These are phyloP conservation scores for Picathartes gymnocephalus DNA, from an alignment of 2,113 vertebrate genomes.

Conservation along the genomic window DNA sequence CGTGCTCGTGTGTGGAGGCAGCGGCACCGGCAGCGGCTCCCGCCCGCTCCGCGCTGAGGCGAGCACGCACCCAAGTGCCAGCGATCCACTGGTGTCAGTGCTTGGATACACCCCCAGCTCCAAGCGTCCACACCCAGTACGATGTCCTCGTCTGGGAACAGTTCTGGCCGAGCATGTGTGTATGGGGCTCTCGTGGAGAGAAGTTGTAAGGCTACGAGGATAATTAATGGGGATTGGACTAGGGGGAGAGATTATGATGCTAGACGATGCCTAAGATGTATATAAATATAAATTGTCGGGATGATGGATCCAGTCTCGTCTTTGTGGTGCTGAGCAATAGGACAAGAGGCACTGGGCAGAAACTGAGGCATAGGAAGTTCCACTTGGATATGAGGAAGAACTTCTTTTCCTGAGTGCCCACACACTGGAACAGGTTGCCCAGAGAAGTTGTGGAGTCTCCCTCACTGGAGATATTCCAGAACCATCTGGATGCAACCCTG, in stretches of 20 bases:
- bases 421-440: not conserved
- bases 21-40: fast-evolving
- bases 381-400: too few relatives aligned
- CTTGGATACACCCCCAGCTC: not conserved
- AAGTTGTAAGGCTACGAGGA: not conserved
- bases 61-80: fast-evolving
- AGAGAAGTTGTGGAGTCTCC: not conserved
- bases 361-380: not conserved
- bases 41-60: not conserved
- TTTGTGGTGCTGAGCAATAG: not conserved
- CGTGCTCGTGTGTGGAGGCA: fast-evolving
- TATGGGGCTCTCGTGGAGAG: fast-evolving
- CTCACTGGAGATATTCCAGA: not conserved
- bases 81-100: fast-evolving
- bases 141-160: fast-evolving
- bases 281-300: not conserved
- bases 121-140: fast-evolving
- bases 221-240: too few relatives aligned
- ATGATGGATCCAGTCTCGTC: not conserved
- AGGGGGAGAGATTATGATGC: fast-evolving
- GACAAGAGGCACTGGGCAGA: not conserved
- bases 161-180: fast-evolving
- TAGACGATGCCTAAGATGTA: not conserved
- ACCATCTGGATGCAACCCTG: too few relatives aligned
- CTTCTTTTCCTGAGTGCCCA: not conserved